Evolutionary conservation across 2,888 invertebrate genomes (phyloP).

Genomic region (Pollenia amentaria): DNA sequence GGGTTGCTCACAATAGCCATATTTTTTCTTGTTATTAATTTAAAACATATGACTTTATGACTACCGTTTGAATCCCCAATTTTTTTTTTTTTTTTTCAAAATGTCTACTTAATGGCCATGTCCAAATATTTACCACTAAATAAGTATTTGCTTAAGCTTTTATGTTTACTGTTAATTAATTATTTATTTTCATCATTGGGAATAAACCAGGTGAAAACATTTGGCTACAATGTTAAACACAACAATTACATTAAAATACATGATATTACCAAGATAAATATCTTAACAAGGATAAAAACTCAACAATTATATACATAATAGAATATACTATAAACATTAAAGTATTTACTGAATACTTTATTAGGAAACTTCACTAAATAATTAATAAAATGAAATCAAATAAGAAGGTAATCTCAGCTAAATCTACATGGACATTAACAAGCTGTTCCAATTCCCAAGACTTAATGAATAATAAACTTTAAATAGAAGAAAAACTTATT

Average conservation of each 20-base stretch:
- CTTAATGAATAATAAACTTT: constrained; percentile 6
- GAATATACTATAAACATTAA: constrained; percentile 2
- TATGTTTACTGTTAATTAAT: constrained; percentile 41
- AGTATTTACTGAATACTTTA: neutral
- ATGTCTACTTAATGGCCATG: neutral
- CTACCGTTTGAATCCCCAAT: neutral
- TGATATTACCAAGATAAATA: constrained; percentile 58
- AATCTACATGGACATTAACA: constrained; percentile 70
- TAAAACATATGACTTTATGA: neutral
- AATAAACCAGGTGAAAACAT: constrained; percentile 66
- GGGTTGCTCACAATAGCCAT: no score
- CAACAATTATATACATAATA: neutral
- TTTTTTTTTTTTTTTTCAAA: neutral
- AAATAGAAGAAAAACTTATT: constrained; percentile 13
- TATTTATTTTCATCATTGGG: constrained; percentile 54
- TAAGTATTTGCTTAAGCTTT: neutral
- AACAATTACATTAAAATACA: constrained; percentile 65
- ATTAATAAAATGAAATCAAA: constrained; percentile 50
- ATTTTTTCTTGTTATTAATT: no score
- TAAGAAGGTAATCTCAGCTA: constrained; percentile 53
- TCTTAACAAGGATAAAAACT: constrained; percentile 28
- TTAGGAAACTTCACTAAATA: constrained; percentile 38
- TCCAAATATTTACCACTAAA: neutral
- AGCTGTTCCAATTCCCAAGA: constrained; percentile 70
- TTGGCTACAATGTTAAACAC: constrained; percentile 62